A percentile compares a stretch with the other conserved stretches of the same genome.
These are phyloP conservation scores for Scatophagus argus DNA, from an alignment of 2,113 vertebrate species.

Conservation along the genomic window DNA sequence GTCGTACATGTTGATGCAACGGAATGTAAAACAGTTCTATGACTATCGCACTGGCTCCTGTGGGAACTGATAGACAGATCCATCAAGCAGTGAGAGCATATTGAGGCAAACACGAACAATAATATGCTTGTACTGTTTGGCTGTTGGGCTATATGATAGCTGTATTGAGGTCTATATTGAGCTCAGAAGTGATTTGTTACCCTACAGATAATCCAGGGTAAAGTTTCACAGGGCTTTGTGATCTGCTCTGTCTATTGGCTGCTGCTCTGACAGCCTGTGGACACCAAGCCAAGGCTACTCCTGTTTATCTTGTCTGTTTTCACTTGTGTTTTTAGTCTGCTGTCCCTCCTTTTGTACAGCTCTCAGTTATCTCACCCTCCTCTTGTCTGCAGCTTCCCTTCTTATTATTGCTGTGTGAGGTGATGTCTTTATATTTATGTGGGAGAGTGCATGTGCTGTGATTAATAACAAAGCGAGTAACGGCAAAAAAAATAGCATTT, in stretches of 20 bases:
- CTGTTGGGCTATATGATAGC: background rate
- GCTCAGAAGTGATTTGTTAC: slow-evolving; percentile 39
- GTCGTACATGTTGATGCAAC: background rate
- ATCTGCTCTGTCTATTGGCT: slow-evolving; percentile 38
- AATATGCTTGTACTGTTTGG: slow-evolving; percentile 12
- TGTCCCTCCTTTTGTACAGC: slow-evolving; percentile 14
- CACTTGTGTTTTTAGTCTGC: slow-evolving; percentile 58
- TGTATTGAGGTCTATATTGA: slow-evolving; percentile 25
- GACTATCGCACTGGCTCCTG: background rate
- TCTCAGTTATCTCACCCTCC: slow-evolving; percentile 24
- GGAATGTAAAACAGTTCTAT: background rate
- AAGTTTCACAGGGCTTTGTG: slow-evolving; percentile 44
- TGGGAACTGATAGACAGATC: background rate
- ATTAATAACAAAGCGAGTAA: background rate
- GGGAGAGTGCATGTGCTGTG: slow-evolving; percentile 12
- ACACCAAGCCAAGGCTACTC: slow-evolving; percentile 42
- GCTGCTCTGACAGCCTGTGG: slow-evolving; percentile 26
- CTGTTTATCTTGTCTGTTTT: slow-evolving; percentile 58
- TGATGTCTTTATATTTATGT: slow-evolving; percentile 29
- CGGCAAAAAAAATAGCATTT: background rate
- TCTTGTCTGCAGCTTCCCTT: slow-evolving; percentile 21
- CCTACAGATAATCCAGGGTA: slow-evolving; percentile 23
- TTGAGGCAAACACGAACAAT: slow-evolving; percentile 10
- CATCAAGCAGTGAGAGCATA: background rate
- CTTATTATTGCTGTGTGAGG: slow-evolving; percentile 12